Evolutionary conservation across 2,113 vertebrate species (phyloP).

Genomic region (Hydropotes inermis): DNA sequence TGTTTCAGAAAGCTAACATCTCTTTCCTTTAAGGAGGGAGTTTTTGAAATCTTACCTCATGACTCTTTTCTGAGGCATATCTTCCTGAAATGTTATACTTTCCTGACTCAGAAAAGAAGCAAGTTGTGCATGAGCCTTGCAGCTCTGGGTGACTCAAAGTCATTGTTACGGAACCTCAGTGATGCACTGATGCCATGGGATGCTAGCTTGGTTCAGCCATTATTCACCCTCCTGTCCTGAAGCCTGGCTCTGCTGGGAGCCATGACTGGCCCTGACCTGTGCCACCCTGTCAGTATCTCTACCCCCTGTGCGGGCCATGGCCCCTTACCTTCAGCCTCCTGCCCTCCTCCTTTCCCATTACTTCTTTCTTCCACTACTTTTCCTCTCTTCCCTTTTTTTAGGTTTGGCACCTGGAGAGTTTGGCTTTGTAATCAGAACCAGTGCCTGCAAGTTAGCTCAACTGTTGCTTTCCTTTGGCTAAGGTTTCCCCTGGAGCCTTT

Average conservation of each 20-base stretch:
- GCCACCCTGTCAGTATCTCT: neutral
- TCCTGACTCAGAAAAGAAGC: neutral
- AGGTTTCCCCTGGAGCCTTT: neutral
- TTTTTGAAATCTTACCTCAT: neutral
- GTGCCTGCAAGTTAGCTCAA: neutral
- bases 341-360: too few species aligned
- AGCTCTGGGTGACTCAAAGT: neutral
- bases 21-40: neutral
- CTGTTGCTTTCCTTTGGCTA: neutral
- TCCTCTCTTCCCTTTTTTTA: neutral
- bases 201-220: neutral
- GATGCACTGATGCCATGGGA: accelerated
- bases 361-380: neutral
- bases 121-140: neutral
- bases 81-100: neutral
- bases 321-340: too few species aligned
- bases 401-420: neutral
- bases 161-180: neutral
- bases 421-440: neutral
- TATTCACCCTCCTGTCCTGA: neutral
- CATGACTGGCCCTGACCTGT: too few species aligned
- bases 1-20: neutral
- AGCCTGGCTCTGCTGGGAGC: neutral
- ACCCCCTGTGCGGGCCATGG: neutral
- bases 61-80: neutral